Base-by-base conservation (phyloP, 2,888 invertebrate species). In the Dorcus parallelipipedus region DNA sequence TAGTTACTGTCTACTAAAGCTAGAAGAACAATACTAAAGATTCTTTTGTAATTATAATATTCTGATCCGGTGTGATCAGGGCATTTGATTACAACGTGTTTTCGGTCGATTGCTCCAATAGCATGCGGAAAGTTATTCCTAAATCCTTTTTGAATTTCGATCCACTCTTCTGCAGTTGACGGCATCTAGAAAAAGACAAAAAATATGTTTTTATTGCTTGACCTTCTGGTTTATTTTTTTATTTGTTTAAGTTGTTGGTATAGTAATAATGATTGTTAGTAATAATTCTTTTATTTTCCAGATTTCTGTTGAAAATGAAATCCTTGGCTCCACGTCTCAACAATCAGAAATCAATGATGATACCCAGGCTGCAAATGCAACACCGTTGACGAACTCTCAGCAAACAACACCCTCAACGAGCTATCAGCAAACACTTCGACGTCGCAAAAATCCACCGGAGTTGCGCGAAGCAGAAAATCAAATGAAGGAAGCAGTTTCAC, bases 1-100 rank as follows among this genome's bases (percentile, higher is more conserved):
- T 14, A 14, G 14, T 14, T 14, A 14, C 14, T 14, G 14, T 14
- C 14, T 14, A 14, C 14, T 14, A 14, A 14, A 14, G 14, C 14
- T 14, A 14, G 14, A 14, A 14, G 14, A 14, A 14, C 14, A 14
- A 72, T 65, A 55, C 67, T 69, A 47, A 47, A 64, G 42, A 53
- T 61, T 49, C 58, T 50, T 64, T 72, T 68, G 58, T 69, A 69
- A 58, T 69, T 70, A 55, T 54, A 66, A 50, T 60, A 69, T 54
- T 67, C 61, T 14, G 62, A 62, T 7, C 67, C 66, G 41, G 60
- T 61, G 26, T 68, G 52, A 7, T 38, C 6, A 10, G 69, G 70
- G 10, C 54, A 39, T 51, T 63, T 58, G 23, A 69, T 63, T 7
- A 56, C 52, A 39, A 67, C 64, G 55, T 69, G 68, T 14, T 14